These are phyloP conservation scores for Percopsis omiscomaycus DNA, from an alignment of 2,797 vertebrate species.

Conservation along the genomic window DNA sequence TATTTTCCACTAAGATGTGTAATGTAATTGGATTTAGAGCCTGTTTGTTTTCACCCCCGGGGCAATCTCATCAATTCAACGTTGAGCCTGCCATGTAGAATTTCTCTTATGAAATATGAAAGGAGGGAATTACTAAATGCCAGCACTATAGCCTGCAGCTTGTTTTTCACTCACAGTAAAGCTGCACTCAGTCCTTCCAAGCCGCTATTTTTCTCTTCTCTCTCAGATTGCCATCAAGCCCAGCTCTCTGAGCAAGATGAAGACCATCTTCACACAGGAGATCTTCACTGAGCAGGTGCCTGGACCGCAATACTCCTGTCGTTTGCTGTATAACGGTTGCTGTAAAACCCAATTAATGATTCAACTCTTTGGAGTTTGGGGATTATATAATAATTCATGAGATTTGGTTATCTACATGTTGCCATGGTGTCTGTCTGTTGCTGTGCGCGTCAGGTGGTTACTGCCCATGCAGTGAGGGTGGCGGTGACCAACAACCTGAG, in stretches of 20 bases:
- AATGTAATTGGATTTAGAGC: slow-evolving; percentile 72
- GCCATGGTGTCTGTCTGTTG: slow-evolving; percentile 6
- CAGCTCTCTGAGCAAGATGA: slow-evolving; percentile 98
- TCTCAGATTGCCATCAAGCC: slow-evolving; percentile 96
- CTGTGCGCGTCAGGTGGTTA: slow-evolving; percentile 86
- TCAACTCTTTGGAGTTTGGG: not conserved
- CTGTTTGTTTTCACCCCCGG: slow-evolving; percentile 60
- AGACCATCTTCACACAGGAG: slow-evolving; percentile 98
- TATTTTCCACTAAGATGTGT: slow-evolving; percentile 70
- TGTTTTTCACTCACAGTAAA: slow-evolving; percentile 54
- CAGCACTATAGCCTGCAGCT: slow-evolving; percentile 52
- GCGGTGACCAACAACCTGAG: slow-evolving; percentile 94
- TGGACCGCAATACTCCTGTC: not conserved
- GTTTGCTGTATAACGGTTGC: too few species aligned
- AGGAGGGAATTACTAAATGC: slow-evolving; percentile 60
- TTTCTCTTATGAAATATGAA: slow-evolving; percentile 68
- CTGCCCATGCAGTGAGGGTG: slow-evolving; percentile 94
- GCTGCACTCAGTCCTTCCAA: slow-evolving; percentile 7
- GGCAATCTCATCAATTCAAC: slow-evolving; percentile 61
- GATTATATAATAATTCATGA: too few species aligned
- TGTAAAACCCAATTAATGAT: not conserved
- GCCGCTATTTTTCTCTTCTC: slow-evolving; percentile 21
- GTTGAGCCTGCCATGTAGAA: slow-evolving; percentile 66
- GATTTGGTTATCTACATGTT: not conserved
- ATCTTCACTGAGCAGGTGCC: slow-evolving; percentile 98